phyloP scores from a whole-genome alignment of 2,113 vertebrate genomes.

The Fulica atra region DNA sequence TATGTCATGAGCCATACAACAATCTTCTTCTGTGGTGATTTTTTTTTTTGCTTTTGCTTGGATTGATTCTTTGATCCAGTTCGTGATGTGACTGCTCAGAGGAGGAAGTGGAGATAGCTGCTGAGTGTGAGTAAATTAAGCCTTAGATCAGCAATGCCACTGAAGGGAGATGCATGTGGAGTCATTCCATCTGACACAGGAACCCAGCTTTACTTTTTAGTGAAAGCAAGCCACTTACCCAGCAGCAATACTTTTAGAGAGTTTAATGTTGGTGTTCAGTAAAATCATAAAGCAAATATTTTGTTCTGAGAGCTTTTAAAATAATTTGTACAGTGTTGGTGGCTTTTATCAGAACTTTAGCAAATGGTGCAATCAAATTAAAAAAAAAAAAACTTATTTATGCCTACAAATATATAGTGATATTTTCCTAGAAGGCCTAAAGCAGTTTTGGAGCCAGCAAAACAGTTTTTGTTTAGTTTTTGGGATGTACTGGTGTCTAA shows the following conservation, averaged over 20 bases:
- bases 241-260: too few relatives aligned
- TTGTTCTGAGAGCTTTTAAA: not conserved
- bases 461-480: not conserved
- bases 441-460: not conserved
- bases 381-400: not conserved
- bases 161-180: not conserved
- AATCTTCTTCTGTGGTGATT: fast-evolving
- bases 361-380: not conserved
- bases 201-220: not conserved
- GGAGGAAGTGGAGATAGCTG: not conserved
- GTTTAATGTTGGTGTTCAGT: not conserved
- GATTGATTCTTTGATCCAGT: not conserved
- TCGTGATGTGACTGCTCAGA: not conserved
- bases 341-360: not conserved
- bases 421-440: not conserved
- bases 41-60: not conserved
- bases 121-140: not conserved
- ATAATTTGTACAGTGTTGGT: not conserved
- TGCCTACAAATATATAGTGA: not conserved
- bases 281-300: not conserved
- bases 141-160: not conserved
- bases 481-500: not conserved
- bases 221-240: not conserved
- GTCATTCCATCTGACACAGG: not conserved
- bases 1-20: not conserved